Evolutionary conservation across 2,797 vertebrate species (phyloP), one percentile per base, ranked within the genome.

Genomic region (Rhinoraja longicauda): DNA sequence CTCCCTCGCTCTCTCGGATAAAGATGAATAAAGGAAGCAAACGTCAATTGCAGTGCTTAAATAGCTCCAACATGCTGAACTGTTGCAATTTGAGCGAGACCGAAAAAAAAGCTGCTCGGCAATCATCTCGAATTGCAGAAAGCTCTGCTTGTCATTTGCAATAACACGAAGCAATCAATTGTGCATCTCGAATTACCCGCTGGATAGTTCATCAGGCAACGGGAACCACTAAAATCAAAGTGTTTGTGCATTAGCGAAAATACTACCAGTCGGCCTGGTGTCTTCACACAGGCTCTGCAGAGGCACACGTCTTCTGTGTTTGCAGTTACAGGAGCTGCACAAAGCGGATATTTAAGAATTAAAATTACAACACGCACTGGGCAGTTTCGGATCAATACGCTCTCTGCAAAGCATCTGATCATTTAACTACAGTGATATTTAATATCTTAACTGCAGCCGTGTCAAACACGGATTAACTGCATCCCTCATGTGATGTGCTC

Each of bases 361-460:
- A 86, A 88, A 88, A 88, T 67, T 88, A 88, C 84, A 88, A 88
- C 84, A 67, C 84, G 0, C 62, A 10, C 84, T 67, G 84, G n/a
- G 32, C 59, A 36, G 84, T 88, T 21, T 67, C 24, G 62, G 84
- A 88, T 88, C 84, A 88, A 88, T 88, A 88, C 36, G 36, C n/a
- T 62, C 59, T 88, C 88, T 88, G 84, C 84, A 88, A 88, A 88
- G 84, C 84, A 67, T 88, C 84, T 88, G 84, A 88, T 88, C 84
- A 24, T 67, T 88, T 88, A 88, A 88, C 84, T 67, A 88, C 64
- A 12, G 84, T 19, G 17, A 64, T 67, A 88, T 88, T 67, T 88
- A 88, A 88, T 88, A 88, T 67, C 62, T 62, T 21, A 88, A 88
- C 84, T 88, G 84, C 64, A 36, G n/a, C 62, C 1, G 36, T 67